A percentile compares a stretch with the other conserved stretches of the same genome.
Evolutionary conservation across 2,888 invertebrate genomes (phyloP).

Genomic region (Timema podura): DNA sequence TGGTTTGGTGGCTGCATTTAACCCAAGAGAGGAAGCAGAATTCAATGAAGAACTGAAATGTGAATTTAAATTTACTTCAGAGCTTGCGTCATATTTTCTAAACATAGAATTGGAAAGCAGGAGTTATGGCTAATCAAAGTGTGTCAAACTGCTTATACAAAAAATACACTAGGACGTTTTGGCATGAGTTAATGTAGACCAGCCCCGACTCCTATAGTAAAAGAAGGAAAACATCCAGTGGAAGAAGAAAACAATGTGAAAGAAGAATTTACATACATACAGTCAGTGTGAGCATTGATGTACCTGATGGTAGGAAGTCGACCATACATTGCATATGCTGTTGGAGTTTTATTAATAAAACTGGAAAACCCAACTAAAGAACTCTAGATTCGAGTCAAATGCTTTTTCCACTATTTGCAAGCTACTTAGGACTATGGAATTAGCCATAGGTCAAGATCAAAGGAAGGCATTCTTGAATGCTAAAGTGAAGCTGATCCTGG

Average conservation of each 20-base stretch:
- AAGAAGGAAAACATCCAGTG: too few relatives aligned
- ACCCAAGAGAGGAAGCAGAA: too few relatives aligned
- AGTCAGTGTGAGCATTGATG: too few relatives aligned
- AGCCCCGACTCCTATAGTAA: too few relatives aligned
- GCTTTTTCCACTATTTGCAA: neutral
- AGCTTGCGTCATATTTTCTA: neutral
- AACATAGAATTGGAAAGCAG: neutral
- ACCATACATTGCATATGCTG: neutral
- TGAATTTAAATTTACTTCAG: neutral
- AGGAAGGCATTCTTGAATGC: neutral
- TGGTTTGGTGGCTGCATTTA: too few relatives aligned
- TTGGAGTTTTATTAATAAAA: neutral
- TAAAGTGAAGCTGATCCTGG: neutral
- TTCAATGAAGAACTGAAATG: neutral
- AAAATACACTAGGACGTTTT: too few relatives aligned
- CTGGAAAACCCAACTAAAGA: neutral
- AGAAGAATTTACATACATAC: too few relatives aligned
- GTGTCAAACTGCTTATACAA: neutral
- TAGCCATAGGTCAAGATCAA: neutral
- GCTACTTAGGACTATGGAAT: neutral
- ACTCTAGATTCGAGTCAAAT: neutral
- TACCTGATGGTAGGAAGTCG: too few relatives aligned
- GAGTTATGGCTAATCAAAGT: neutral
- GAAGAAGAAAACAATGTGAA: too few relatives aligned
- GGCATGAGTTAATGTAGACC: too few relatives aligned